Base-by-base conservation (phyloP, 1,140 invertebrate genomes). In the Heliconius congener region DNA sequence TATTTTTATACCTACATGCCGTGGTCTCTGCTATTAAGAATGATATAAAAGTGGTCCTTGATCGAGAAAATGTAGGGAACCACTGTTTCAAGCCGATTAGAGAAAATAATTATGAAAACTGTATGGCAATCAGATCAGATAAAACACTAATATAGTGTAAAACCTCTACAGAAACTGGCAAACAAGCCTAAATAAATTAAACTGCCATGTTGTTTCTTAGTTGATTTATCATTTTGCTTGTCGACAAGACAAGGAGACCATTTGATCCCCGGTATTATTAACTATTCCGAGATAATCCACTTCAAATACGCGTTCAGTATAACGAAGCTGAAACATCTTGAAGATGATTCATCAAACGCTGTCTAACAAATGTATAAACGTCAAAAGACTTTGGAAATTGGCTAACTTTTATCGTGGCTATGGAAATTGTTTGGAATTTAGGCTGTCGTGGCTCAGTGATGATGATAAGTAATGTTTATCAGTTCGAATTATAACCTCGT, bases 151-250 rank as follows among this genome's bases (percentile, higher is more conserved):
- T 13, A 46, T 11, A 13, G 13, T 46, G 42, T 46, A 46, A 46
- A 13, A 46, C 13, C 13, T 13, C 30, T 34, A 34, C 5, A 34
- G 30, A n/a, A n/a, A n/a, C 55, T 81, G 74, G 77, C 39, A 18
- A 9, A 75, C 77, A 34, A 9, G 13, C 71, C 18, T 81, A 19
- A 34, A 66, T 6, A 82, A 83, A 85, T 81, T 83, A 82, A 86
- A 77, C 83, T 52, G 60, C 71, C 81, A 76, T 83, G 84, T 85
- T 86, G 84, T 88, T 84, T 82, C 71, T 71, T 76, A 86, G 82
- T 88, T 85, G 84, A 87, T 86, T 86, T 86, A 85, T 88, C 87
- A 88, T 85, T 85, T 84, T 42, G 82, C 77, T 88, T 81, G 87
- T 86, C 85, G 84, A 86, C 85, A 85, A 85, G 82, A 80, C 83